Evolutionary conservation across 2,113 vertebrate genomes (phyloP).

Genomic region (Erinaceus europaeus): DNA sequence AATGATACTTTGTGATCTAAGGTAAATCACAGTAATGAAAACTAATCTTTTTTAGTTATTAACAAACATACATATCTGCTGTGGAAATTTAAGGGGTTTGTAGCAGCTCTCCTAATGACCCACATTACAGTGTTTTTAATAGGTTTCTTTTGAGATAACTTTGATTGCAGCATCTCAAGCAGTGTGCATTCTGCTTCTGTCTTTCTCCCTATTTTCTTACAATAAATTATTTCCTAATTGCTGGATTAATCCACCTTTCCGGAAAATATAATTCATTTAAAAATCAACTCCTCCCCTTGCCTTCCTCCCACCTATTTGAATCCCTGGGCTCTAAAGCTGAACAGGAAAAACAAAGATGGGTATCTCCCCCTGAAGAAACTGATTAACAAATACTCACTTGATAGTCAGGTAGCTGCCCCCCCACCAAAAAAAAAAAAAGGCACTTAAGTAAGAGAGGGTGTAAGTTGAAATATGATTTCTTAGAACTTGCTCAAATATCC

Average conservation of each 20-base stretch:
- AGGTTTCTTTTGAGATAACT: slow-evolving; percentile 83
- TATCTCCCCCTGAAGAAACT: neutral
- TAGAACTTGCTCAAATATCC: neutral
- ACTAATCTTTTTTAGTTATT: slow-evolving; percentile 86
- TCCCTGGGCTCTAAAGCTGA: neutral
- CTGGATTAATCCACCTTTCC: slow-evolving; percentile 51
- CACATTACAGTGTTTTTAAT: slow-evolving; percentile 84
- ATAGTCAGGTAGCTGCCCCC: neutral
- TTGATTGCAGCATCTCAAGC: slow-evolving; percentile 75
- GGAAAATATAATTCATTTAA: slow-evolving; percentile 59
- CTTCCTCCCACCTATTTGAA: neutral
- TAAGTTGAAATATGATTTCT: neutral
- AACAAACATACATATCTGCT: slow-evolving; percentile 81
- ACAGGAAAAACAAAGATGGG: neutral
- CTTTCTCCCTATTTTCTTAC: slow-evolving; percentile 22
- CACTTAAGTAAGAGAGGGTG: neutral
- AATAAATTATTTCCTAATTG: slow-evolving; percentile 58
- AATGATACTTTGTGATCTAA: slow-evolving; percentile 89
- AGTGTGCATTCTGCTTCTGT: slow-evolving; percentile 50
- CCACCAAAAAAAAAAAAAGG: no score
- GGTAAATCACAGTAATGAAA: slow-evolving; percentile 87
- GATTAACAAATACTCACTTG: slow-evolving; percentile 5
- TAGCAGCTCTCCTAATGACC: slow-evolving; percentile 84
- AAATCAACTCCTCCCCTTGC: neutral
- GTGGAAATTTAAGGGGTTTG: slow-evolving; percentile 81